These are phyloP conservation scores for Dendrolimus houi DNA, from an alignment of 2,888 invertebrate genomes.

Conservation along the genomic window DNA sequence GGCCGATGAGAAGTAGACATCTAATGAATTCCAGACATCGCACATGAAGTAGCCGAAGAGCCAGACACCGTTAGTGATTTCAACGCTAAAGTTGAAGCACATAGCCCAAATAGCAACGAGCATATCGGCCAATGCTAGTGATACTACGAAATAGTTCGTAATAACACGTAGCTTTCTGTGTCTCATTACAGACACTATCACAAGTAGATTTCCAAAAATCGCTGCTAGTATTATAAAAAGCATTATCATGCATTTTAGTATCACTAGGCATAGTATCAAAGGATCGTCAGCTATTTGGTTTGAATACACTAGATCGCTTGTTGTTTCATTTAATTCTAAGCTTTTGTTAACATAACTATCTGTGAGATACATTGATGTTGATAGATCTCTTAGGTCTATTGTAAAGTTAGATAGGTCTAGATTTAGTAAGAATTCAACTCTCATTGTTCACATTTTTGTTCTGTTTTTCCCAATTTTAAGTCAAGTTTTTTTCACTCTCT, in stretches of 20 bases:
- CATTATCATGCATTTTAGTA: conserved; percentile 88
- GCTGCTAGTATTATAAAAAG: conserved; percentile 91
- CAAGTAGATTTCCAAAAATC: conserved; percentile 91
- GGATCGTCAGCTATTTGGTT: conserved; percentile 53
- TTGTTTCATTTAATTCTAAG: conserved; percentile 46
- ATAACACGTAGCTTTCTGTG: conserved; percentile 84
- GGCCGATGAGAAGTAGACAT: conserved; percentile 95
- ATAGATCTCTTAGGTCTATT: conserved; percentile 44
- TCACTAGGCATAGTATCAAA: conserved; percentile 75
- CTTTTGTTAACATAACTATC: conserved; percentile 47
- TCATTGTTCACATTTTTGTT: conserved; percentile 50
- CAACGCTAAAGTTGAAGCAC: conserved; percentile 95
- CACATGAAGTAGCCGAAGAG: conserved; percentile 94
- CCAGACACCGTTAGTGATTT: conserved; percentile 90
- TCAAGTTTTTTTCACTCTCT: conserved; percentile 36
- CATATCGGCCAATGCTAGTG: conserved; percentile 95
- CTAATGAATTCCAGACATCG: conserved; percentile 96
- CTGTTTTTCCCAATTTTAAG: conserved; percentile 2
- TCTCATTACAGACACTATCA: conserved; percentile 87
- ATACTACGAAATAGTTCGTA: conserved; percentile 97
- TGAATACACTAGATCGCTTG: conserved; percentile 45
- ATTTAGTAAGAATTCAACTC: conserved; percentile 39
- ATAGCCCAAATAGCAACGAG: conserved; percentile 95
- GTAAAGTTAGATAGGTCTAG: conserved; percentile 41
- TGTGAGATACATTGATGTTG: conserved; percentile 63